These are phyloP conservation scores for Misgurnus anguillicaudatus DNA, from an alignment of 2,113 vertebrate species.

Conservation along the genomic window DNA sequence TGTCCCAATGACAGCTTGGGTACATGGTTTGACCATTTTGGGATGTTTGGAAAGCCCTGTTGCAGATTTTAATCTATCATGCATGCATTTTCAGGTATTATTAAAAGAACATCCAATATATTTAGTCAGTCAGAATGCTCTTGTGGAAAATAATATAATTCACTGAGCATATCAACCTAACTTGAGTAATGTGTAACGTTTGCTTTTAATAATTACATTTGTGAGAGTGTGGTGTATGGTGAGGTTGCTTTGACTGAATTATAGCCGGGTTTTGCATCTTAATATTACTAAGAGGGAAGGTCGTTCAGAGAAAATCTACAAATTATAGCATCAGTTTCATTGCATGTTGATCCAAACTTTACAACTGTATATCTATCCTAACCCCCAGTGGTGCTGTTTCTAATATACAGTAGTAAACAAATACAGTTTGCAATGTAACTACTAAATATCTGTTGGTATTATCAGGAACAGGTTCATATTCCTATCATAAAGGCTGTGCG, in stretches of 20 bases:
- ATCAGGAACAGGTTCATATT: too few relatives aligned
- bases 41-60: too few relatives aligned
- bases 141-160: conserved; percentile 23
- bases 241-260: conserved; percentile 17
- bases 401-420: not conserved
- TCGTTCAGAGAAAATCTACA: conserved; percentile 12
- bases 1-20: too few relatives aligned
- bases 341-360: not conserved
- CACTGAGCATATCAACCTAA: not conserved
- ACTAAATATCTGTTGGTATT: not conserved
- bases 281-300: conserved; percentile 5
- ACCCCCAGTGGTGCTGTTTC: not conserved
- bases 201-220: conserved; percentile 33
- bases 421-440: not conserved
- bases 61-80: too few relatives aligned
- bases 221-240: not conserved
- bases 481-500: not conserved
- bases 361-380: not conserved
- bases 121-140: not conserved
- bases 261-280: conserved; percentile 11
- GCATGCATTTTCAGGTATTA: not conserved
- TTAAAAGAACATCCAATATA: not conserved
- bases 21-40: too few relatives aligned
- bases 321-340: not conserved
- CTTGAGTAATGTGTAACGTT: conserved; percentile 13